Percentiles rank a stretch among this genome's conserved stretches.
Conservation (phyloP, 2,113 vertebrate genomes). For the Megaceryle torquata region DNA sequence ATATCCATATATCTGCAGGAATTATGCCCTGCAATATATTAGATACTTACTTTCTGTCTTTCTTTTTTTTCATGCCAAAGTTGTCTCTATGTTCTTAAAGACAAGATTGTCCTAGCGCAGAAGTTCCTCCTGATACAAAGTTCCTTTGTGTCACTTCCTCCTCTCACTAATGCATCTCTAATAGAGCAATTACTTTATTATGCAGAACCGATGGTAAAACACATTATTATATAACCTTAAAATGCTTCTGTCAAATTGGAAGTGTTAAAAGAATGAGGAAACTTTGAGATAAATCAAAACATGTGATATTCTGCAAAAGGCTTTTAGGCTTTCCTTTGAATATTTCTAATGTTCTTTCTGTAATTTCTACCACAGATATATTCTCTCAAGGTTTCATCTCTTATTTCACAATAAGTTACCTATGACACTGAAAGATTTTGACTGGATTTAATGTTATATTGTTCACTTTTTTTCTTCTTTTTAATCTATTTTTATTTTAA, state of each 20-base stretch:
- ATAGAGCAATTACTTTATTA: constrained; percentile 66
- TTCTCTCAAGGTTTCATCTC: constrained; percentile 44
- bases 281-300: constrained; percentile 63
- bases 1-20: background rate
- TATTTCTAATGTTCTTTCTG: constrained; percentile 40
- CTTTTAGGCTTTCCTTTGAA: constrained; percentile 39
- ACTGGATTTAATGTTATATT: background rate
- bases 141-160: constrained; percentile 51
- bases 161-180: constrained; percentile 65
- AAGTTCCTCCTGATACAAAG: constrained; percentile 38
- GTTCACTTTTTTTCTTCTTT: background rate
- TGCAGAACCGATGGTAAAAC: constrained; percentile 33
- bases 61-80: background rate
- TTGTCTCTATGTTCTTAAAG: constrained; percentile 24
- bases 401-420: constrained; percentile 47
- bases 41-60: background rate
- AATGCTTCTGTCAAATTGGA: constrained; percentile 60
- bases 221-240: constrained; percentile 48
- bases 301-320: constrained; percentile 25
- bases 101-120: constrained; percentile 40
- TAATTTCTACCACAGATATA: constrained; percentile 52
- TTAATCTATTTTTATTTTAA: constrained; percentile 43
- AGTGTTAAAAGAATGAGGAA: constrained; percentile 43
- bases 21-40: background rate
- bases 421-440: constrained; percentile 36